These are phyloP conservation scores for Polydesmus complanatus DNA, from an alignment of 2,888 invertebrate species.

Conservation along the genomic window DNA sequence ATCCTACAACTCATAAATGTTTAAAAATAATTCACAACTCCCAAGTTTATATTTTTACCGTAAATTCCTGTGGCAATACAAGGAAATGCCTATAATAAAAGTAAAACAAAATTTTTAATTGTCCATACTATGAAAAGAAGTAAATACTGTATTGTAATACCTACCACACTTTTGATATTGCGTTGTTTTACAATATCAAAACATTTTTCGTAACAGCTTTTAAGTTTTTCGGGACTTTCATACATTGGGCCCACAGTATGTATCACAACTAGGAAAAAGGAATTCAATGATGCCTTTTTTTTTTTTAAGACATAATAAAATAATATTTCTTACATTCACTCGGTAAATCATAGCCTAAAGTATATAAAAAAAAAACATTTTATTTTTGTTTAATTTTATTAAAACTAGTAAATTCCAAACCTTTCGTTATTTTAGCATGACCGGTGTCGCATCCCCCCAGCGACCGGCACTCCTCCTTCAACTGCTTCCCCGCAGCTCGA, in stretches of 20 bases:
- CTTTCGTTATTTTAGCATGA: constrained; percentile 66
- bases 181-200: not conserved
- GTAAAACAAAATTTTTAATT: not conserved
- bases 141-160: not conserved
- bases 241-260: not conserved
- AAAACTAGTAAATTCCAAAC: too few species aligned
- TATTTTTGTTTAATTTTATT: too few species aligned
- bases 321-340: not conserved
- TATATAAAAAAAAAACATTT: too few species aligned
- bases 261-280: not conserved
- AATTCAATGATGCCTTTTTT: not conserved
- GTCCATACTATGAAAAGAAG: not conserved
- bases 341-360: not conserved
- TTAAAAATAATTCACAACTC: not conserved
- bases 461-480: constrained; percentile 55
- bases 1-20: not conserved
- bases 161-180: not conserved
- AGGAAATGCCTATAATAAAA: not conserved
- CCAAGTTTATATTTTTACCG: not conserved
- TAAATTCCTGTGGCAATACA: not conserved
- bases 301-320: not conserved
- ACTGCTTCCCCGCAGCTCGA: constrained; percentile 53
- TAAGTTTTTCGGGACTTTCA: not conserved
- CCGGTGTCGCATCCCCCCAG: constrained; percentile 64
- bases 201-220: not conserved